Evolutionary conservation across 1,140 invertebrate species (phyloP), one percentile per base, ranked within the genome.

Genomic region (Coptotermes formosanus): DNA sequence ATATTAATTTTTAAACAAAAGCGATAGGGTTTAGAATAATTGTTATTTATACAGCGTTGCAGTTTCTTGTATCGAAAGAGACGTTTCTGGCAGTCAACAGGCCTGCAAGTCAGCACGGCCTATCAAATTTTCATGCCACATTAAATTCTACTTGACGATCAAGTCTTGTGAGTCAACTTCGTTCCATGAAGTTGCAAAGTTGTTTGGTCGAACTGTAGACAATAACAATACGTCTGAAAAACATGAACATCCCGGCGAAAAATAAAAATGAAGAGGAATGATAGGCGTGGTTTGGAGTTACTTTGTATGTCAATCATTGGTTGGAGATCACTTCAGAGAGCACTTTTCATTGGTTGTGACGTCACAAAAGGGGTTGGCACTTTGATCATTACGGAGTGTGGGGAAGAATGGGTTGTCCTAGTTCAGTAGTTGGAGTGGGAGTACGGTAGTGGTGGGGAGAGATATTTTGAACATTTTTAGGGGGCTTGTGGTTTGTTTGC

Each of bases 231-330:
- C 52, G 25, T 75, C 25, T 6, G 16, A 75, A 75, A 75, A n/a
- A 75, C 64, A 30, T 7, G 64, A 75, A 75, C 64, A 30, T 75
- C 25, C 25, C n/a, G 4, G 64, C 25, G 64, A 75, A 55, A 75
- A 75, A 75, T 14, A 75, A 75, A 75, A 75, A 75, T 75, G 64
- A 75, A 75, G 25, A 75, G 64, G n/a, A 25, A 75, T 75, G 64
- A 30, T 75, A 16, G 64, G 64, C 64, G 64, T 75, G 64, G 64
- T 21, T 55, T 16, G 52, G 19, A 55, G 52, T 55, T 55, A 55
- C 64, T 30, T 30, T 30, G 64, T 30, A 25, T 75, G 64, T 75
- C 64, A 75, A 75, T 75, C 64, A 75, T 75, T 75, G 64, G 64
- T 30, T 14, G 64, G 64, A 25, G 25, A 30, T 25, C 64, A 75